Evolutionary conservation across 2,113 vertebrate genomes (phyloP).

Genomic region (Sciurus niger): DNA sequence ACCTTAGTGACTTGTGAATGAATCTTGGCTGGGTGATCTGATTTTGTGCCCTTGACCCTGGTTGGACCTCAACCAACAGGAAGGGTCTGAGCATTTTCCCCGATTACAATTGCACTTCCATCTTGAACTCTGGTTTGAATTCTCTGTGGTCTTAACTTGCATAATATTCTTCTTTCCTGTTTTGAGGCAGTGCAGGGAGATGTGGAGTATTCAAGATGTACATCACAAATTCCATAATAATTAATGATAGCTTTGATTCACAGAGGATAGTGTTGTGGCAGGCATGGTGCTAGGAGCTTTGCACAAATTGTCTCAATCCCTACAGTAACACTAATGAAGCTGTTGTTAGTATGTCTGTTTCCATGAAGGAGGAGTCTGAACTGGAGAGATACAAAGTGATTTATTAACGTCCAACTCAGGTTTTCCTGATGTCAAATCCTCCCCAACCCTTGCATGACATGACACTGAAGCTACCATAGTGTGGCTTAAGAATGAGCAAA

Average conservation of each 20-base stretch:
- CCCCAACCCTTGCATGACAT: no score
- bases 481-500: not conserved
- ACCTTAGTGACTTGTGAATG: not conserved
- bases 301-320: not conserved
- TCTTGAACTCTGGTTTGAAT: not conserved
- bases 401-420: not conserved
- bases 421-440: constrained; percentile 21
- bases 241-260: not conserved
- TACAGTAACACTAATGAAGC: not conserved
- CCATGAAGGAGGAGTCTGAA: not conserved
- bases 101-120: not conserved
- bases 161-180: constrained; percentile 9
- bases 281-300: not conserved
- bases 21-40: not conserved
- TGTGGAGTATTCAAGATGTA: constrained; percentile 2
- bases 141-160: not conserved
- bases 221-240: not conserved
- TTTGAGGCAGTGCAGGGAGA: not conserved
- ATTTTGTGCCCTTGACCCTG: not conserved
- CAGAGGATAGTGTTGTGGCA: not conserved
- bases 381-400: not conserved
- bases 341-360: not conserved
- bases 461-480: not conserved
- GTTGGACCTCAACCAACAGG: not conserved
- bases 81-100: not conserved